Evolutionary conservation across 2,888 invertebrate species (phyloP), one percentile per base, ranked within the genome.

Genomic region (Cheiracanthium punctorium): DNA sequence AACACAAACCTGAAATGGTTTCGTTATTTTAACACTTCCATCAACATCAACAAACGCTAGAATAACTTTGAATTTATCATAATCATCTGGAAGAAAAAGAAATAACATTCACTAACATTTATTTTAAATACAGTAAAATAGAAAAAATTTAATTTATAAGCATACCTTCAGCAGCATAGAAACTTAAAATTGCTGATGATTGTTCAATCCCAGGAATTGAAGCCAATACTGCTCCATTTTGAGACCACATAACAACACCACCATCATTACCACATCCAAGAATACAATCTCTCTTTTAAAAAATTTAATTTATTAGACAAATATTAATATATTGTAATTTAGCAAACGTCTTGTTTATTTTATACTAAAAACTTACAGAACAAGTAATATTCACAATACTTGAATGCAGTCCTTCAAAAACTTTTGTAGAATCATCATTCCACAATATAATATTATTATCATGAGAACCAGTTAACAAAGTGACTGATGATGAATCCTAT

Each of bases 241-340:
- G 8, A 69, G 65, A 74, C 84, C 84, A 85, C 24, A 79, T n/a
- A 73, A 77, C 74, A 24, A 85, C 24, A 69, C 73, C 79, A n/a
- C 84, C 84, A 74, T 85, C 84, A 74, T 29, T 74, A 8, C 69
- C 79, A 85, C 84, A 85, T 0, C 79, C 84, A 58, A 85, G 29
- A 74, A 85, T 28, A 28, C 24, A 74, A 17, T 74, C 48, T 30
- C 64, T 67, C 32, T 30, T 67, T 30, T 4, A 1, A 67, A n/a
- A 2, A 30, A 29, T 30, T 30, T 14, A 67, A 14, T 30, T 30
- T 30, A 17, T 30, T 30, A 28, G 29, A 14, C 65, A 32, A 64
- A 28, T 20, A 12, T 12, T 12, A 64, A 64, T 0, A 37, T 10
- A 37, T 37, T 8, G n/a, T n/a, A n/a, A n/a, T n/a, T 24, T 41